Percentiles rank a stretch among this genome's conserved stretches.
phyloP scores from a whole-genome alignment of 2,797 vertebrate species.

The Macrochelys suwanniensis region DNA sequence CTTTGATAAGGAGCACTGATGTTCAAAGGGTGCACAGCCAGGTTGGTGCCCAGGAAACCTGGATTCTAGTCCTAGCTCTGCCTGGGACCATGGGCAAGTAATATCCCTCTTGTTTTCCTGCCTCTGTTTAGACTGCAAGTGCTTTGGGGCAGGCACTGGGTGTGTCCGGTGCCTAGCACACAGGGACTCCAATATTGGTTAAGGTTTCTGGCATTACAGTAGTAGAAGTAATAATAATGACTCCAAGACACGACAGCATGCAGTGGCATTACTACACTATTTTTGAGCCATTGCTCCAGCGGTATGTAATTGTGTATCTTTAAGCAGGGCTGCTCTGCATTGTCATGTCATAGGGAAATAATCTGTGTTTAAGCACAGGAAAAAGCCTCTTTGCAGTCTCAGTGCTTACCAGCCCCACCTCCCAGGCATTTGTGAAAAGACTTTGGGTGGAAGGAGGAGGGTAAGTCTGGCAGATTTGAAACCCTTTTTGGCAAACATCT shows the following conservation, averaged over 20 bases:
- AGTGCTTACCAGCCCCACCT: background rate
- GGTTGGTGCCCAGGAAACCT: background rate
- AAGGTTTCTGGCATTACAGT: background rate
- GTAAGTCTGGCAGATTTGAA: background rate
- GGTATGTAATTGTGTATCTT: background rate
- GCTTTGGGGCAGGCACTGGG: background rate
- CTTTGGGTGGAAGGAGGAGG: background rate
- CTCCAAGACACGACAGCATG: background rate
- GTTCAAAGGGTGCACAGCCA: background rate
- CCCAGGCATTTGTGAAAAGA: background rate
- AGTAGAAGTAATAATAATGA: background rate
- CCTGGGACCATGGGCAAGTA: background rate
- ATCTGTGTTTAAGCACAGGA: background rate
- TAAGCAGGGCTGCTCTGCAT: background rate
- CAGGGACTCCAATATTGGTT: background rate
- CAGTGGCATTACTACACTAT: background rate
- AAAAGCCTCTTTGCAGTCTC: background rate
- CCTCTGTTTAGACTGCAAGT: background rate
- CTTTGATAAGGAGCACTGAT: background rate
- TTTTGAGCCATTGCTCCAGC: no score
- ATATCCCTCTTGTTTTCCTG: background rate
- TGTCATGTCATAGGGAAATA: background rate
- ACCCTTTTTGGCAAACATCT: background rate
- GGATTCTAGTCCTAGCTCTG: background rate
- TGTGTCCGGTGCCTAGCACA: background rate